Conservation (phyloP, 2,797 vertebrate genomes). For the Clarias laeviceps region DNA sequence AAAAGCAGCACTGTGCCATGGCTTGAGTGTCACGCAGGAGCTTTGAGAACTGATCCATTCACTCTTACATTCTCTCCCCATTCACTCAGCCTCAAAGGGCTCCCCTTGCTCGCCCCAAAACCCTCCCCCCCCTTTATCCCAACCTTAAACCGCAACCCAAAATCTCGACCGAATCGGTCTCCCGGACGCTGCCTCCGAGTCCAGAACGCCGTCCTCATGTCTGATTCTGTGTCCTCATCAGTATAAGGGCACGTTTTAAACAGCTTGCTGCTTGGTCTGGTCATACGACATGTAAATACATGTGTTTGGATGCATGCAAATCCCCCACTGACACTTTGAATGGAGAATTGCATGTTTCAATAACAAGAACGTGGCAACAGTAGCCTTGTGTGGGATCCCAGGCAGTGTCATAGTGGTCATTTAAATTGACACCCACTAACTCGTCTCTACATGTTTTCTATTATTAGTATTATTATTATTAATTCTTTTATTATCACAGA, state of each 20-base stretch:
- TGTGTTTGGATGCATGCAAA: slow-evolving; percentile 54
- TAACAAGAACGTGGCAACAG: slow-evolving; percentile 23
- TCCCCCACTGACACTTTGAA: slow-evolving; percentile 20
- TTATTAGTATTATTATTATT: neutral
- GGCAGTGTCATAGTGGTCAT: neutral
- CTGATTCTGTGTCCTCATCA: neutral
- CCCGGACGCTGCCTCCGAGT: neutral
- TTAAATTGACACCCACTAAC: neutral
- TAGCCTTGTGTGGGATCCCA: slow-evolving; percentile 13
- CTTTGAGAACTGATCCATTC: slow-evolving; percentile 65
- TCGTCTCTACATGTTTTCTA: neutral
- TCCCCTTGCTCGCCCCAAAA: slow-evolving; percentile 58
- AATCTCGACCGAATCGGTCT: slow-evolving; percentile 24
- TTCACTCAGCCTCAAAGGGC: slow-evolving; percentile 64
- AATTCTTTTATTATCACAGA: neutral
- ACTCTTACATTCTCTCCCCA: slow-evolving; percentile 58
- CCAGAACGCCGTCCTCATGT: neutral
- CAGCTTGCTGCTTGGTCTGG: neutral
- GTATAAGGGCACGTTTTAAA: neutral
- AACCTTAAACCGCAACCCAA: slow-evolving; percentile 13
- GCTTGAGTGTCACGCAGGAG: slow-evolving; percentile 66
- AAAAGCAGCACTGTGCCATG: slow-evolving; percentile 75
- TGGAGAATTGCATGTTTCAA: slow-evolving; percentile 15
- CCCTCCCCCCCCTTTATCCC: slow-evolving; percentile 17
- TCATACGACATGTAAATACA: slow-evolving; percentile 45